Evolutionary conservation across 2,888 invertebrate species (phyloP).

Genomic region (Taenaris catops): DNA sequence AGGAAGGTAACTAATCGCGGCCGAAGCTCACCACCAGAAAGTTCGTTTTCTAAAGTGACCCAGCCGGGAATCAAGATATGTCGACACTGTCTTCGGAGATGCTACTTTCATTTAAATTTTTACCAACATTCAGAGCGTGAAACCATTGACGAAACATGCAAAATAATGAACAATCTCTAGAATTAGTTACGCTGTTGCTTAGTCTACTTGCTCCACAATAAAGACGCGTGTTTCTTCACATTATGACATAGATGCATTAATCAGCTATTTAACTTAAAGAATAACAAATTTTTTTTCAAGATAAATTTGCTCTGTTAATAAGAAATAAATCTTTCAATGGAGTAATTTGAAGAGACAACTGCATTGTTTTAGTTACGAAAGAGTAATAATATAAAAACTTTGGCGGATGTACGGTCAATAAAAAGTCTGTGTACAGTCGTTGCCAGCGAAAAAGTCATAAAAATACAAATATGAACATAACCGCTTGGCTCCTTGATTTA

Average conservation of each 20-base stretch:
- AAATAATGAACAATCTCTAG: slow-evolving; percentile 77
- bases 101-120: slow-evolving; percentile 69
- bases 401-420: slow-evolving; percentile 17
- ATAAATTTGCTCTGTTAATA: neutral
- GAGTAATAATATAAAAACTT: slow-evolving; percentile 16
- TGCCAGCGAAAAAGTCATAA: slow-evolving; percentile 26
- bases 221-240: slow-evolving; percentile 64
- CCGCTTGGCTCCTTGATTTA: slow-evolving; percentile 42
- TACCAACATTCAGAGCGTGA: slow-evolving; percentile 69
- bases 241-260: slow-evolving; percentile 62
- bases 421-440: slow-evolving; percentile 16
- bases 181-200: slow-evolving; percentile 75
- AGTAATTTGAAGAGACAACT: slow-evolving; percentile 6
- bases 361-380: slow-evolving; percentile 14
- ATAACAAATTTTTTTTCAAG: slow-evolving; percentile 13
- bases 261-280: slow-evolving; percentile 27
- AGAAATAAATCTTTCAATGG: neutral
- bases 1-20: too few relatives aligned
- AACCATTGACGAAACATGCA: slow-evolving; percentile 78
- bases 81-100: slow-evolving; percentile 40
- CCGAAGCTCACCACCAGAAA: too few relatives aligned
- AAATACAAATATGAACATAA: slow-evolving; percentile 43
- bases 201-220: slow-evolving; percentile 64
- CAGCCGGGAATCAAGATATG: slow-evolving; percentile 27
- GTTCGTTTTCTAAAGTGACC: too few relatives aligned